phyloP scores from a whole-genome alignment of 2,888 invertebrate genomes.

The Epiblema foenella region DNA sequence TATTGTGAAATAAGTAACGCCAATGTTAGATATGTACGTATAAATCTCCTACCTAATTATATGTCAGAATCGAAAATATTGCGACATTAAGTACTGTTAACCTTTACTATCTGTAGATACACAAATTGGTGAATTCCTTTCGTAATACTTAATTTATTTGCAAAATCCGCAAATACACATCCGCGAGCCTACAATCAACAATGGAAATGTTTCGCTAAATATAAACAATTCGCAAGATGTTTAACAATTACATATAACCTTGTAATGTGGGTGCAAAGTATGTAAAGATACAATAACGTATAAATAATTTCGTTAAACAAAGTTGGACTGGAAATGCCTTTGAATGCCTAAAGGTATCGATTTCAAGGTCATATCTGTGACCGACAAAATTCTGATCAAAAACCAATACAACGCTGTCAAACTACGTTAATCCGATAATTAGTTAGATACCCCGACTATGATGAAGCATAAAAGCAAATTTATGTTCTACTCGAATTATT shows the following conservation, averaged over 20 bases:
- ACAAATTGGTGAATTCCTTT: not conserved
- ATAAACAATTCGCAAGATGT: not conserved
- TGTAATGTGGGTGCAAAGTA: not conserved
- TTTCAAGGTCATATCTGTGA: slow-evolving; percentile 2
- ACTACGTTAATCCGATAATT: slow-evolving; percentile 8
- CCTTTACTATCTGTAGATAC: not conserved
- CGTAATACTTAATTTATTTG: not conserved
- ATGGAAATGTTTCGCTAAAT: not conserved
- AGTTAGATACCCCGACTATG: not conserved
- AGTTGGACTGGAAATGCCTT: not conserved
- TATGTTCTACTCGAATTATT: not conserved
- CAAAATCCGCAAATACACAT: not conserved
- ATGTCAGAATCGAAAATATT: too few species aligned
- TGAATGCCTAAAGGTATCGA: not conserved
- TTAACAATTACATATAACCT: not conserved
- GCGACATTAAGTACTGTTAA: not conserved
- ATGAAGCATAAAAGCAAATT: too few species aligned
- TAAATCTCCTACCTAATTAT: too few species aligned
- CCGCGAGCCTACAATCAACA: not conserved
- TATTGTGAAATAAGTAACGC: too few species aligned
- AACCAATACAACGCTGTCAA: not conserved
- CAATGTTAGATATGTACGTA: too few species aligned
- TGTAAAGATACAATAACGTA: not conserved
- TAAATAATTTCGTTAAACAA: not conserved
- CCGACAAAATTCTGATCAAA: not conserved